Percentiles rank a stretch among this genome's conserved stretches.
phyloP scores from a whole-genome alignment of 2,888 invertebrate genomes.

The Conus canariensis region DNA sequence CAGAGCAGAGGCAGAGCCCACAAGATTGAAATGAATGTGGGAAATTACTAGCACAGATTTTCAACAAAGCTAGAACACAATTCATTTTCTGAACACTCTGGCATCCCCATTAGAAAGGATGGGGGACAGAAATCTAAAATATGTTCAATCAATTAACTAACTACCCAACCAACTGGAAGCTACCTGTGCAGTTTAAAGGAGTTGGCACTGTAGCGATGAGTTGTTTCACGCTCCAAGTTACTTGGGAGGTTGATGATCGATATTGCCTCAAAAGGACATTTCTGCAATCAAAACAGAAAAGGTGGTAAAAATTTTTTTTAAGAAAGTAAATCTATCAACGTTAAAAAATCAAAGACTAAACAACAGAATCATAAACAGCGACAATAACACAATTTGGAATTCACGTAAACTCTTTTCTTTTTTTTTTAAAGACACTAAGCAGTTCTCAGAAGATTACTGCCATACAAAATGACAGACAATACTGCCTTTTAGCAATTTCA shows the following conservation, averaged over 20 bases:
- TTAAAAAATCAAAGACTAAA: not conserved
- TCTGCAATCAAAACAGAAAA: slow-evolving; percentile 83
- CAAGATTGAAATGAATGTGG: too few relatives aligned
- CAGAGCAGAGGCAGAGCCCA: too few relatives aligned
- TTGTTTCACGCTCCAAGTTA: slow-evolving; percentile 98
- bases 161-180: not conserved
- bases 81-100: too few relatives aligned
- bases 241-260: slow-evolving; percentile 99
- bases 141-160: too few relatives aligned
- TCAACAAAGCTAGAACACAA: too few relatives aligned
- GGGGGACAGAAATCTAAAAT: too few relatives aligned
- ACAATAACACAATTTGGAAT: not conserved
- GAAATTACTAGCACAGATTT: too few relatives aligned
- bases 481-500: too few relatives aligned
- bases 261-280: slow-evolving; percentile 99
- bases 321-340: not conserved
- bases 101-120: too few relatives aligned
- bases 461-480: too few relatives aligned
- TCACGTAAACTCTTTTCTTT: not conserved
- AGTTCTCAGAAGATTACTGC: too few relatives aligned
- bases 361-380: not conserved
- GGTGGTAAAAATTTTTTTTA: too few relatives aligned
- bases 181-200: slow-evolving; percentile 97
- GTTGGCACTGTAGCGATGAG: slow-evolving; percentile 98
- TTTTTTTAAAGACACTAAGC: not conserved